phyloP scores from a whole-genome alignment of 1,140 invertebrate genomes.

The Lasaia peninsularis region DNA sequence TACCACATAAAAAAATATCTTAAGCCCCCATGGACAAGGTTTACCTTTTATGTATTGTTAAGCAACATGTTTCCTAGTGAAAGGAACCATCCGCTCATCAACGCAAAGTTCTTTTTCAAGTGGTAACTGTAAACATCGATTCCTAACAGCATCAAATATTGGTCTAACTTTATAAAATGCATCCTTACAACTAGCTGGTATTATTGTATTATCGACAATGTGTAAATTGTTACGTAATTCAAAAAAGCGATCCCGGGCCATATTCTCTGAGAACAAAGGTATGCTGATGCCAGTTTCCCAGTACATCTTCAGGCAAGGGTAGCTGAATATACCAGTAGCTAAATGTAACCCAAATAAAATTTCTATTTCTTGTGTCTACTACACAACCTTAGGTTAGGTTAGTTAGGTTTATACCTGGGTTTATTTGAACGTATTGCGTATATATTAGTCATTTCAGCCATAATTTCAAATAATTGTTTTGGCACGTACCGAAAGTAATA shows the following conservation, averaged over 20 bases:
- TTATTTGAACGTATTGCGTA: constrained; percentile 28
- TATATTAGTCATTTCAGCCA: constrained; percentile 35
- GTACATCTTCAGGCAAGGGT: constrained; percentile 37
- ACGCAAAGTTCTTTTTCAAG: constrained; percentile 35
- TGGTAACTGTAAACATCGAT: constrained; percentile 34
- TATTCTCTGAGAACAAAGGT: constrained; percentile 33
- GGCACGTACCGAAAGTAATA: constrained; percentile 27
- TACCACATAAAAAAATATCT: constrained; percentile 36
- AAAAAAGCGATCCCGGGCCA: constrained; percentile 39
- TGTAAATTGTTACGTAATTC: constrained; percentile 39
- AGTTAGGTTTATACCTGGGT: constrained; percentile 31
- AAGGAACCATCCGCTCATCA: constrained; percentile 42
- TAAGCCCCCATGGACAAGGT: constrained; percentile 34
- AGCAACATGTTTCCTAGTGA: constrained; percentile 35
- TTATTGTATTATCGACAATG: constrained; percentile 35
- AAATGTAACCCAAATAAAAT: constrained; percentile 35
- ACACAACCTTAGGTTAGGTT: no score
- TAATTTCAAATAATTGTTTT: constrained; percentile 32
- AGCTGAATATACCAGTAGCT: constrained; percentile 34
- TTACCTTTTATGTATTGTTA: constrained; percentile 36
- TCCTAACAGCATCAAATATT: constrained; percentile 38
- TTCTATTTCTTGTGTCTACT: constrained; percentile 30
- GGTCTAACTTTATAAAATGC: constrained; percentile 37
- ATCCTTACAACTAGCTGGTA: constrained; percentile 30
- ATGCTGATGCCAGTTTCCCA: constrained; percentile 32